These are phyloP conservation scores for Papio anubis DNA, from an alignment of 2,113 vertebrate species.

Conservation along the genomic window DNA sequence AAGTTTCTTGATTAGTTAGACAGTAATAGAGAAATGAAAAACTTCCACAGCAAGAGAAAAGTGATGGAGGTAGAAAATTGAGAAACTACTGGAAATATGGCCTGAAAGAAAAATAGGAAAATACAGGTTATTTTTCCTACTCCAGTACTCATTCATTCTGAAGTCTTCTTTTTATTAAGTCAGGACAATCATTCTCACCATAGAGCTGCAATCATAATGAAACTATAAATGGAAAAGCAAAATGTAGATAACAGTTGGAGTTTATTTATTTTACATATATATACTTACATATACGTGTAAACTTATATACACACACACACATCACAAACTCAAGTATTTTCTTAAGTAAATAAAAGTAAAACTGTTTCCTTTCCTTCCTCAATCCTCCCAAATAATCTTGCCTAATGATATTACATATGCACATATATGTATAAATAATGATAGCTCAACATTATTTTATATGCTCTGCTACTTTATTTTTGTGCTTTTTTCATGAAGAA, in stretches of 20 bases:
- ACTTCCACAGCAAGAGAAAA: neutral
- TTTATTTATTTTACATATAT: neutral
- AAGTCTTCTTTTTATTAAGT: neutral
- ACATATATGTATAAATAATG: neutral
- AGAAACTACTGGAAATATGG: neutral
- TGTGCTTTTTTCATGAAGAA: neutral
- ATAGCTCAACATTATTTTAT: neutral
- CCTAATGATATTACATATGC: neutral
- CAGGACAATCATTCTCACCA: neutral
- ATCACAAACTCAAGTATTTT: neutral
- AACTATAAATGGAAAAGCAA: neutral
- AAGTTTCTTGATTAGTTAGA: neutral
- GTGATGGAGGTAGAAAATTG: neutral
- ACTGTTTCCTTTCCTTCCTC: neutral
- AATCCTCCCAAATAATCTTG: neutral
- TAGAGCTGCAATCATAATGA: neutral
- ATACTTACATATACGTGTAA: neutral
- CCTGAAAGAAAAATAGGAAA: neutral
- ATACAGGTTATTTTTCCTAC: neutral
- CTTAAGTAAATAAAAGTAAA: neutral
- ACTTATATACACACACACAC: neutral
- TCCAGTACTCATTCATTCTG: neutral
- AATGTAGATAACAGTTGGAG: rapidly evolving
- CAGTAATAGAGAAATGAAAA: neutral
- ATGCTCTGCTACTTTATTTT: neutral